A percentile compares a stretch with the other conserved stretches of the same genome.
These are phyloP conservation scores for Burhinus bistriatus DNA, from an alignment of 2,113 vertebrate genomes.

Conservation along the genomic window DNA sequence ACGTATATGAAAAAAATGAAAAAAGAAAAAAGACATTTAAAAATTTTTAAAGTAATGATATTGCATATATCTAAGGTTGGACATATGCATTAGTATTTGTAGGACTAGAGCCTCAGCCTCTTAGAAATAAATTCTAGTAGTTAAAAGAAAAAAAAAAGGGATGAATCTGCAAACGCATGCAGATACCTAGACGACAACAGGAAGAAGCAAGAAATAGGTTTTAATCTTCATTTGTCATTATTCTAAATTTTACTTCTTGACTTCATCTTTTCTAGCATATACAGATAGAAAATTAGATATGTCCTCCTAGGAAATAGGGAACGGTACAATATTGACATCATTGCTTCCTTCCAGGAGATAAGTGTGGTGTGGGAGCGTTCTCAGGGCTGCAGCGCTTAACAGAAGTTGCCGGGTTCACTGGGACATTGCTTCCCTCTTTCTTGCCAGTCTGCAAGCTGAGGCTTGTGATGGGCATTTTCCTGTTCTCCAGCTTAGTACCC, in stretches of 20 bases:
- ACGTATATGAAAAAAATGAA: neutral
- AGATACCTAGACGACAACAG: neutral
- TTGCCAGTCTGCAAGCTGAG: neutral
- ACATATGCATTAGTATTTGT: neutral
- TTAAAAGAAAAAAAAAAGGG: neutral
- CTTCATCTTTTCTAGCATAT: neutral
- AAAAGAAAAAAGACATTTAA: neutral
- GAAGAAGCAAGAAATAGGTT: neutral
- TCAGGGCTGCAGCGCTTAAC: neutral
- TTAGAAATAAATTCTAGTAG: neutral
- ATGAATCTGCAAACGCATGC: neutral
- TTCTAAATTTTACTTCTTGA: neutral
- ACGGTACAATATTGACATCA: accelerated
- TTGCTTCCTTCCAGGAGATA: neutral
- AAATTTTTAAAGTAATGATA: neutral
- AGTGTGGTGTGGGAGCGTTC: neutral
- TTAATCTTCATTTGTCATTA: neutral
- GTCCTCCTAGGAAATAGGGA: neutral
- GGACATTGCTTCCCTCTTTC: neutral
- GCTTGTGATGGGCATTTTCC: neutral
- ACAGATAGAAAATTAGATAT: neutral
- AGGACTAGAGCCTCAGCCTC: neutral
- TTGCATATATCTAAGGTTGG: neutral
- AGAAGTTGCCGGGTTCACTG: neutral
- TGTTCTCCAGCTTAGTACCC: neutral